phyloP scores from a whole-genome alignment of 1,140 invertebrate genomes.

The Bombus ignitus region DNA sequence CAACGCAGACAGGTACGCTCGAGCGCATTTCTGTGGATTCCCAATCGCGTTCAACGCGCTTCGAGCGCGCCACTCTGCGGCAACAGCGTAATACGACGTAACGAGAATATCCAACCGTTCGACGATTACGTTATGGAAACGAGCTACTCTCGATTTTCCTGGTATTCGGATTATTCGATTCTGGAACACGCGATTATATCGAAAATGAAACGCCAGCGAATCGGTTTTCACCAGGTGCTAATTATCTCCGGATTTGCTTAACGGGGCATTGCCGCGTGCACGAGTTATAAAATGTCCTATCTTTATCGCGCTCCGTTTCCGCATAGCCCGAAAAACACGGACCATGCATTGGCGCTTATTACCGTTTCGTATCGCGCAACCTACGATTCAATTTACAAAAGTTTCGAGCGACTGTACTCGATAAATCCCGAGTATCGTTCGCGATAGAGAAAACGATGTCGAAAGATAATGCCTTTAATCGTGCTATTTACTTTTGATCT shows the following conservation, averaged over 20 bases:
- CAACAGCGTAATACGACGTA: too few relatives aligned
- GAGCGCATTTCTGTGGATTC: constrained; percentile 35
- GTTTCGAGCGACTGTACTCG: too few relatives aligned
- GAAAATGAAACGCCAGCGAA: not conserved
- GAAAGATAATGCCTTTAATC: too few relatives aligned
- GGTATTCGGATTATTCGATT: not conserved
- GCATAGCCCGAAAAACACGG: not conserved
- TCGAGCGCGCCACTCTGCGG: not conserved
- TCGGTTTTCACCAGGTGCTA: not conserved
- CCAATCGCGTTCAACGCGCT: not conserved
- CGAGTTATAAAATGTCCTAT: not conserved
- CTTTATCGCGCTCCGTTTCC: not conserved
- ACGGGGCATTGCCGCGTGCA: not conserved
- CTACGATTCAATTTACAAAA: too few relatives aligned
- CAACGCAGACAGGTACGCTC: constrained; percentile 69
- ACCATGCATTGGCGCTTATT: not conserved
- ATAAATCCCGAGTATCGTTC: too few relatives aligned
- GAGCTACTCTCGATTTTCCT: not conserved
- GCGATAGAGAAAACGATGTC: too few relatives aligned
- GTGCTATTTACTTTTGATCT: too few relatives aligned
- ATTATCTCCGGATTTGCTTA: too few relatives aligned
- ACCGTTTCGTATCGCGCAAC: too few relatives aligned
- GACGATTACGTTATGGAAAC: too few relatives aligned
- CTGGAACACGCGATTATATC: not conserved
- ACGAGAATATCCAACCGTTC: not conserved